phyloP scores from a whole-genome alignment of 2,113 vertebrate genomes.

The Sinocyclocheilus anophthalmus region DNA sequence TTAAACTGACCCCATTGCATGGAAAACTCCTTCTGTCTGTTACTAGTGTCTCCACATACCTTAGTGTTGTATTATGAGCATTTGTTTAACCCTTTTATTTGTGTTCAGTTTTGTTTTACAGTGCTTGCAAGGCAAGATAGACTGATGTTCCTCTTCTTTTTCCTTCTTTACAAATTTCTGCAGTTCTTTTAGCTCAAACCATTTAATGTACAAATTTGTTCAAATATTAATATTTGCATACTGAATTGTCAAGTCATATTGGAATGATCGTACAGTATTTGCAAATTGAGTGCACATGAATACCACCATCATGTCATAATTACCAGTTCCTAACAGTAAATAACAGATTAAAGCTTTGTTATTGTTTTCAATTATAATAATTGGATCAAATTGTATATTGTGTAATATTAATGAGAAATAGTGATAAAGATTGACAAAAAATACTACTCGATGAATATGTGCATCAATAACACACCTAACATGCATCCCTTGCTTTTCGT shows the following conservation, averaged over 20 bases:
- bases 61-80: slow-evolving; percentile 3
- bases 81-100: slow-evolving; percentile 18
- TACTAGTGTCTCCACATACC: not conserved
- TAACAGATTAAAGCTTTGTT: not conserved
- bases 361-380: not conserved
- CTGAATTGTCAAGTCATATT: not conserved
- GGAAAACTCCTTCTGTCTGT: not conserved
- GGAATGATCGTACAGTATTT: not conserved
- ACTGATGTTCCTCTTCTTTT: not conserved
- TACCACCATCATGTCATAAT: not conserved
- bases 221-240: not conserved
- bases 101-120: not conserved
- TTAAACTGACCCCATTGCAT: slow-evolving; percentile 15
- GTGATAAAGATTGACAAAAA: not conserved
- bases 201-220: not conserved
- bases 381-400: not conserved
- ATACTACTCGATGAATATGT: not conserved
- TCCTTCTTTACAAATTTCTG: not conserved
- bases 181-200: not conserved
- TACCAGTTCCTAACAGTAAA: not conserved
- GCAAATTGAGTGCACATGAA: not conserved
- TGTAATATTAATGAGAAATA: not conserved
- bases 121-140: slow-evolving; percentile 24
- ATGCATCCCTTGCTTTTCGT: not conserved
- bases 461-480: not conserved